Percentiles rank a stretch among this genome's conserved stretches.
Conservation (phyloP, 2,797 vertebrate species). For the Pseudochromis fuscus region DNA sequence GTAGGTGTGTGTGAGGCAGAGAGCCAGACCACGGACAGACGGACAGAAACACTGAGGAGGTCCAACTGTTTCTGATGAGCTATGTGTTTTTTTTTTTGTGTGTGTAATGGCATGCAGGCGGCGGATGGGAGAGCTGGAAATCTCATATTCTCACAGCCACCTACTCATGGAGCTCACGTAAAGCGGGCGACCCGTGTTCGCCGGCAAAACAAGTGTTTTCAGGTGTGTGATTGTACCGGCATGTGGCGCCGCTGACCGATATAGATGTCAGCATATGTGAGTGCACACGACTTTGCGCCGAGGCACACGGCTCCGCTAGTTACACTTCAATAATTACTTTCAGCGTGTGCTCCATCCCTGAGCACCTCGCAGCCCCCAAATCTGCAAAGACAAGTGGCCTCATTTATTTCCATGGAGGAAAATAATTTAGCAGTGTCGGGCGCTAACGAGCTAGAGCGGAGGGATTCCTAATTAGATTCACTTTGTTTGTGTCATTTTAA, state of each 20-base stretch:
- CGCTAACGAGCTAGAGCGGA: slow-evolving; percentile 88
- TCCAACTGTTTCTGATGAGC: slow-evolving; percentile 74
- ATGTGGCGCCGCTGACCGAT: slow-evolving; percentile 45
- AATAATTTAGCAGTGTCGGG: slow-evolving; percentile 89
- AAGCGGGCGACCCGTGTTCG: not conserved
- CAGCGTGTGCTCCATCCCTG: slow-evolving; percentile 62
- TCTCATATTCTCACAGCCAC: slow-evolving; percentile 55
- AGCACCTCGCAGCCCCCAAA: slow-evolving; percentile 82
- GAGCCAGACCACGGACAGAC: slow-evolving; percentile 59
- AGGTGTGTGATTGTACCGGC: slow-evolving; percentile 43
- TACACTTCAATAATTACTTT: slow-evolving; percentile 83
- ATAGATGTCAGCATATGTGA: slow-evolving; percentile 58
- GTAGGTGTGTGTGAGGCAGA: slow-evolving; percentile 55
- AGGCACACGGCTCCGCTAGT: slow-evolving; percentile 61
- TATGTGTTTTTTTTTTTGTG: slow-evolving; percentile 62
- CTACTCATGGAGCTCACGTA: slow-evolving; percentile 15
- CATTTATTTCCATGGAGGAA: slow-evolving; percentile 88
- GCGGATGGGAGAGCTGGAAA: slow-evolving; percentile 55
- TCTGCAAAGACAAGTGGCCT: slow-evolving; percentile 89
- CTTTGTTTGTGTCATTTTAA: slow-evolving; percentile 95
- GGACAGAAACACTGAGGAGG: slow-evolving; percentile 56
- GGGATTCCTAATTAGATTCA: slow-evolving; percentile 94
- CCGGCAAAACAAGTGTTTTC: slow-evolving; percentile 33
- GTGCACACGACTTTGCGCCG: slow-evolving; percentile 43
- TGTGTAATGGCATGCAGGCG: slow-evolving; percentile 44